Evolutionary conservation across 1,140 invertebrate genomes (phyloP), one percentile per base, ranked within the genome.

Genomic region (Camponotus floridanus): DNA sequence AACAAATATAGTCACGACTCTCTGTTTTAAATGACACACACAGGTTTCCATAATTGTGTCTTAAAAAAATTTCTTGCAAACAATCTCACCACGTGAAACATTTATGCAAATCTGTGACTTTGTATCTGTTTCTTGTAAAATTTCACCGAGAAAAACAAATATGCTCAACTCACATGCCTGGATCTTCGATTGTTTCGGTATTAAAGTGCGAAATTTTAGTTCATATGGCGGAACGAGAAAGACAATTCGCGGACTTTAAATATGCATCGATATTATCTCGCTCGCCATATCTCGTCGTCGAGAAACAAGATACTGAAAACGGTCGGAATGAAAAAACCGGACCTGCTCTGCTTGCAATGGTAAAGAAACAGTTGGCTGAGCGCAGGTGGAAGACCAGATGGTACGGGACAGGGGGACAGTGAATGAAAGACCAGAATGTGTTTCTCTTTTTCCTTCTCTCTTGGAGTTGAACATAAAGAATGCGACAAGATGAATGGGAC

Each of bases 331-430:
- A 87, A 89, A 51, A 51, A 90, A 87, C 79, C 74, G 88, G 80
- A 89, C 57, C 65, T 86, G 59, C 55, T 79, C 73, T 90, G 78
- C 61, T 86, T 79, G 70, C 48, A 57, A 64, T 71, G 78, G 74
- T 62, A 88, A 85, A 84, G 89, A 71, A 86, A 70, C 89, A 76
- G 86, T 83, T 70, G 81, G 57, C 36, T 31, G 74, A 45, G n/a
- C 62, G 86, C 90, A 91, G 90, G 89, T 91, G 89, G 76, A 64
- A 51, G 68, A 33, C 86, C 90, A 91, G 90, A 86, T 91, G 90
- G 80, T 73, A 31, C 39, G 18, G 9, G n/a, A 42, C 39, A 62
- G 62, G 42, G 70, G 76, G 87, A 87, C 64, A 80, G 78, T 85
- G 90, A 91, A 91, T 91, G 89, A 84, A 88, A 55, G 18, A 79